Percentiles rank a stretch among this genome's conserved stretches.
Evolutionary conservation across 2,888 invertebrate species (phyloP).

Genomic region (Erpobdella octoculata): DNA sequence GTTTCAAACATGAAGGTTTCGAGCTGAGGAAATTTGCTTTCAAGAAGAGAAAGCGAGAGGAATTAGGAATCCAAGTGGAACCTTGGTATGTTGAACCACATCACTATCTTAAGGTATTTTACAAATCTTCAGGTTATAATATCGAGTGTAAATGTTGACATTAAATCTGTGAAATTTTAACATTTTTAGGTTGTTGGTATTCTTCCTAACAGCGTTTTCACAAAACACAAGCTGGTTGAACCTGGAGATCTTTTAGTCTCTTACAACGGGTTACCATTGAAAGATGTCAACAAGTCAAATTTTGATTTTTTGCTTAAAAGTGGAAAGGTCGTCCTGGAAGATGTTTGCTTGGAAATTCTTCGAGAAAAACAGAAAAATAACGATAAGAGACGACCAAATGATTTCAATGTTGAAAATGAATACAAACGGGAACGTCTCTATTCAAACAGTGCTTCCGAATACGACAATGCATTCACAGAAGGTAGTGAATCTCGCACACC

Average conservation of each 20-base stretch:
- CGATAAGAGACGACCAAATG: neutral
- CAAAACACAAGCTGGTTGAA: conserved; percentile 70
- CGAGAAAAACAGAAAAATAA: conserved; percentile 35
- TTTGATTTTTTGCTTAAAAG: conserved; percentile 79
- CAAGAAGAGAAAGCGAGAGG: conserved; percentile 40
- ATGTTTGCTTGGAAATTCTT: conserved; percentile 69
- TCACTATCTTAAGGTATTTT: conserved; percentile 44
- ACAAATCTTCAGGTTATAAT: neutral
- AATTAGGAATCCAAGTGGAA: conserved; percentile 46
- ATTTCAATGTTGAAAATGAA: neutral
- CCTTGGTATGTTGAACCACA: conserved; percentile 44
- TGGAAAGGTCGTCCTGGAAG: conserved; percentile 60
- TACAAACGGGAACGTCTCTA: neutral
- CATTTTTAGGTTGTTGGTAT: conserved; percentile 45
- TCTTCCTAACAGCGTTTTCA: conserved; percentile 44
- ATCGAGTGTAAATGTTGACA: too few relatives aligned
- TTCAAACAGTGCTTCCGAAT: neutral
- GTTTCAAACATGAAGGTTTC: conserved; percentile 32
- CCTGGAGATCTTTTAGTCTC: conserved; percentile 82
- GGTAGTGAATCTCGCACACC: neutral
- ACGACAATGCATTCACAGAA: neutral
- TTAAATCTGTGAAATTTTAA: neutral
- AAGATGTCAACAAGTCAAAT: conserved; percentile 75
- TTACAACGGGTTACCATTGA: conserved; percentile 70
- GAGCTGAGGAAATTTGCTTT: conserved; percentile 37